phyloP scores from a whole-genome alignment of 1,140 invertebrate species.

The Centruroides vittatus region DNA sequence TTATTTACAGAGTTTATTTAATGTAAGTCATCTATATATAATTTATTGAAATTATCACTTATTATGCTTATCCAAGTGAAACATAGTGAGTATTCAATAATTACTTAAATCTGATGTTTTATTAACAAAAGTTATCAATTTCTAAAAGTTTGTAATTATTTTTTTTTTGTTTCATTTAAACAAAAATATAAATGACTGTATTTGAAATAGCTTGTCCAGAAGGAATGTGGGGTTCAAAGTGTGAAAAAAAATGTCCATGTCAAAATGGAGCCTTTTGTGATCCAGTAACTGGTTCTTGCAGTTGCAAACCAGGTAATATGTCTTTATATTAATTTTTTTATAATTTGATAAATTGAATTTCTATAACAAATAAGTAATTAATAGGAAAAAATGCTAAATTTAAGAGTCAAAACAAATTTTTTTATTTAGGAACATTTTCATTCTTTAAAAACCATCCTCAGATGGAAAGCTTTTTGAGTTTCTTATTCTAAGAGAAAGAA shows the following conservation, averaged over 20 bases:
- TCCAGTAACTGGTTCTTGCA: slow-evolving; percentile 43
- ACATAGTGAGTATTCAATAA: neutral
- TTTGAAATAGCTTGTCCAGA: slow-evolving; percentile 46
- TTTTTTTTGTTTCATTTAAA: too few relatives aligned
- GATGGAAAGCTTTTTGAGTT: too few relatives aligned
- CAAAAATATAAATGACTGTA: too few relatives aligned
- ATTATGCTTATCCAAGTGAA: neutral
- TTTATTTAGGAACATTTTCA: neutral
- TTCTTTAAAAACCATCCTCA: neutral
- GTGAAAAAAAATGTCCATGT: slow-evolving; percentile 53
- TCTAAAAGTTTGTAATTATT: too few relatives aligned
- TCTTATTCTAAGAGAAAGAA: too few relatives aligned
- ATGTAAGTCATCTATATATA: neutral
- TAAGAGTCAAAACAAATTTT: neutral
- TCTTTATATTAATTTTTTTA: neutral
- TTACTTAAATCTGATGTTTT: neutral
- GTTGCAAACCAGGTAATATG: slow-evolving; percentile 16
- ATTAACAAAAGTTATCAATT: neutral
- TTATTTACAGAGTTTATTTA: neutral
- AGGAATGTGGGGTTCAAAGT: slow-evolving; percentile 53
- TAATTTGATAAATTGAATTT: neutral
- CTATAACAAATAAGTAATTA: neutral
- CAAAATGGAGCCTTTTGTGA: slow-evolving; percentile 58
- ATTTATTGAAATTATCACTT: slow-evolving; percentile 1
- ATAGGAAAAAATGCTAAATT: neutral